Base-by-base conservation (phyloP, 2,113 vertebrate species). In the Paradisaea rubra region DNA sequence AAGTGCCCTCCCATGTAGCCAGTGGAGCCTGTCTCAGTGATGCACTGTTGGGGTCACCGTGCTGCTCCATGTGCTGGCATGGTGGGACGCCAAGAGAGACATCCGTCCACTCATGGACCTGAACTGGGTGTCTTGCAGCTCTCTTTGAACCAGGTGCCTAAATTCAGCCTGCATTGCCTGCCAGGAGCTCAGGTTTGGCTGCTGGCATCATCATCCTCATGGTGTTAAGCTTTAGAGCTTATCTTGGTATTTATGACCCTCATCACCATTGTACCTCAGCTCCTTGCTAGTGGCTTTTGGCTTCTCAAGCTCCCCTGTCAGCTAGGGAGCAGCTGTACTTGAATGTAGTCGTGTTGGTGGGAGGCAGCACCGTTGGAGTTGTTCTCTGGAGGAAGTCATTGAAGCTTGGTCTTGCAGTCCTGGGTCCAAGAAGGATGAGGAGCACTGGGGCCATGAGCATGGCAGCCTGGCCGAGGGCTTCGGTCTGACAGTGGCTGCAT, bases 181-280 rank as follows among this genome's bases (percentile, higher is more conserved):
- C 41, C 17, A 23, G 79, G 25, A 80, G 37, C 53, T 65, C 41
- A 37, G 44, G 30, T 80, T 92, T 83, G 42, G 31, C 44, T 93
- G 83, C 60, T 54, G 80, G n/a, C 41, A 35, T 15, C 1, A 0
- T 23, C 1, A 8, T 45, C 14, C 68, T 80, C 31, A 6, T 28
- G 47, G 23, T 61, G 28, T 59, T 77, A 52, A 65, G 30, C 60
- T 87, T 28, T 44, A 44, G 61, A 54, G 45, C 35, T 89, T 60
- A 33, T 49, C 71, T 89, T 86, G 65, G 70, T 91, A 74, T 95
- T 92, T 91, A 74, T 66, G 53, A 31, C 81, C 33, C 81, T 84
- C 41, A 49, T 76, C 53, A 24, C 41, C 17, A 7, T 44, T 44
- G 25, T 76, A 35, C 27, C 18, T 69, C 66, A 72, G 31, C 33